Evolutionary conservation across 2,113 vertebrate genomes (phyloP).

Genomic region (Brachyhypopomus occidentalis): DNA sequence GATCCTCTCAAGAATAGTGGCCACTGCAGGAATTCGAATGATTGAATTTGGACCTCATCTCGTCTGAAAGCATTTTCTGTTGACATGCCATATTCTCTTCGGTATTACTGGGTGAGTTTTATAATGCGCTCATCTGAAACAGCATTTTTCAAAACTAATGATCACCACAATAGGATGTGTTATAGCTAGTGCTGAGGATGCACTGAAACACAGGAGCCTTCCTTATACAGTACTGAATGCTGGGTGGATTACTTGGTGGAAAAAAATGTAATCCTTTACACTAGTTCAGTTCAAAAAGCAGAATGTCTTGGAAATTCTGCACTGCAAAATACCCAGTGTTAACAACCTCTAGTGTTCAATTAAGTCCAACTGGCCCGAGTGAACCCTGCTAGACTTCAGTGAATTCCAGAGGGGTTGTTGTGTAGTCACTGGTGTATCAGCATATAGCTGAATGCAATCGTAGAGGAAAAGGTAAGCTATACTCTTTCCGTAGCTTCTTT

Average conservation of each 20-base stretch:
- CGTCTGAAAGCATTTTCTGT: neutral
- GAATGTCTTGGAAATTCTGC: neutral
- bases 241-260: neutral
- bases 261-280: neutral
- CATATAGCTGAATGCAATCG: too few species aligned
- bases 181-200: neutral
- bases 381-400: too few species aligned
- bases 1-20: slow-evolving; percentile 3
- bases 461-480: too few species aligned
- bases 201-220: neutral
- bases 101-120: slow-evolving; percentile 15
- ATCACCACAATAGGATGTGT: neutral
- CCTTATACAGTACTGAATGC: neutral
- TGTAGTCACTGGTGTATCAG: too few species aligned
- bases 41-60: slow-evolving; percentile 8
- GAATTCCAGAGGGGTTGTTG: too few species aligned
- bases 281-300: neutral
- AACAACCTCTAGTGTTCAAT: neutral
- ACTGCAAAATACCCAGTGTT: neutral
- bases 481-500: too few species aligned
- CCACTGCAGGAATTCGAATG: neutral
- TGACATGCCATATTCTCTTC: neutral
- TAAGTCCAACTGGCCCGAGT: neutral
- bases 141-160: slow-evolving; percentile 1
- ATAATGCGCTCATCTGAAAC: neutral